Base-by-base conservation (phyloP, 2,113 vertebrate species). In the Plotosus lineatus region DNA sequence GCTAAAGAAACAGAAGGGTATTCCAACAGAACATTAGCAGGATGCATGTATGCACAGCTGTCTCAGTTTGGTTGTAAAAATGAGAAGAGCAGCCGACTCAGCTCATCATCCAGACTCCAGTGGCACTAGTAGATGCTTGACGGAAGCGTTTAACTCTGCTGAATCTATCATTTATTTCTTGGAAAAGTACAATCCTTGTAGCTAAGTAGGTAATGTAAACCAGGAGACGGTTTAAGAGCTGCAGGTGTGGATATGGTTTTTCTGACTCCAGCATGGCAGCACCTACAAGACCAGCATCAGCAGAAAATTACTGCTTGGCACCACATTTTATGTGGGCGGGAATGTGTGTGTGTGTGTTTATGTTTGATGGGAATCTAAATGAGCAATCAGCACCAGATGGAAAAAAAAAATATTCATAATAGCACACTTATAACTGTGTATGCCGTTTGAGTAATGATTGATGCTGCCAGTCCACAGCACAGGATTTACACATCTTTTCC, bases 361-460 rank as follows among this genome's bases (percentile, higher is more conserved):
- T 23, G 44, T 21, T 10, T 23, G 19, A 51, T 23, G 10, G 46
- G 38, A 42, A 76, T 60, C 58, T 23, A 42, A 58, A 56, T 36
- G 53, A 44, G 6, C 23, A 28, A 42, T 44, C 6, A 58, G 33
- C 38, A 69, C 14, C 31, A 63, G 4, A 61, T 58, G 88, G 82
- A 78, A 84, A 78, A 88, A 68, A 56, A 76, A 78, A 68, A 58
- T 77, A 73, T 90, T 6, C 26, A 23, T 23, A 65, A 65, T 65
- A 2, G 12, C 1, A 5, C 44, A 19, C 44, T 50, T 48, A 31
- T 71, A 46, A 11, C 44, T 33, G 4, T 36, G 15, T 42, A 9
- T 17, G 6, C 19, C 46, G 44, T 33, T 10, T 73, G 19, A 36
- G 17, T 36, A 21, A 73, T 36, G 31, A 51, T 23, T 36, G 46